These are phyloP conservation scores for Amblyjoppa proteus DNA, from an alignment of 2,888 invertebrate species.

Conservation along the genomic window DNA sequence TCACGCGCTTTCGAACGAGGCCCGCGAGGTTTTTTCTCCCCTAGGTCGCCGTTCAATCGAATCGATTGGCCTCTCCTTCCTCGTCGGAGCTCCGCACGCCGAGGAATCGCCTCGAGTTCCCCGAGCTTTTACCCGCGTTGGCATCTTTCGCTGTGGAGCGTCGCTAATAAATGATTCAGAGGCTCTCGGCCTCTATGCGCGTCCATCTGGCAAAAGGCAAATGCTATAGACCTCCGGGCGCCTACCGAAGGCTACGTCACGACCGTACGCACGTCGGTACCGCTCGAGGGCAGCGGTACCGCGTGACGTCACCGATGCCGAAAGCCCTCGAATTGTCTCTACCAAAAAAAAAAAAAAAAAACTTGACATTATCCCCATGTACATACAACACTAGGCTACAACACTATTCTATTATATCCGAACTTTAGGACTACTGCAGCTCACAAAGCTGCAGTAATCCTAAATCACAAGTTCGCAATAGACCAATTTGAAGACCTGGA, in stretches of 20 bases:
- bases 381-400: too few species aligned
- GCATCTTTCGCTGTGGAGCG: background rate
- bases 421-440: too few species aligned
- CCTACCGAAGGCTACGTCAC: too few species aligned
- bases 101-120: slow-evolving; percentile 26
- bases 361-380: too few species aligned
- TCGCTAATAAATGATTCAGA: slow-evolving; percentile 48
- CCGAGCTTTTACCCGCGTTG: slow-evolving; percentile 9
- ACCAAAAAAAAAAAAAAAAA: too few species aligned
- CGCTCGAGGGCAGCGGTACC: background rate
- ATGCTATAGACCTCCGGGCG: slow-evolving; percentile 30
- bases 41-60: slow-evolving; percentile 32
- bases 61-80: slow-evolving; percentile 44
- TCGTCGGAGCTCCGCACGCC: background rate
- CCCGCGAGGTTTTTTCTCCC: slow-evolving; percentile 17
- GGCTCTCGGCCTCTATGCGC: background rate
- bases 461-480: too few species aligned
- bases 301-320: slow-evolving; percentile 55
- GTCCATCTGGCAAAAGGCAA: background rate
- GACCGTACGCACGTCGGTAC: background rate
- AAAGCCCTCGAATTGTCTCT: too few species aligned
- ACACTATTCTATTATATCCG: too few species aligned
- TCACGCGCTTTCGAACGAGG: slow-evolving; percentile 32
- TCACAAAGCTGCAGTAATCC: too few species aligned
- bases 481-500: too few species aligned